Base-by-base conservation (phyloP, 2,888 invertebrate genomes). In the Drosophila sordidapex region DNA sequence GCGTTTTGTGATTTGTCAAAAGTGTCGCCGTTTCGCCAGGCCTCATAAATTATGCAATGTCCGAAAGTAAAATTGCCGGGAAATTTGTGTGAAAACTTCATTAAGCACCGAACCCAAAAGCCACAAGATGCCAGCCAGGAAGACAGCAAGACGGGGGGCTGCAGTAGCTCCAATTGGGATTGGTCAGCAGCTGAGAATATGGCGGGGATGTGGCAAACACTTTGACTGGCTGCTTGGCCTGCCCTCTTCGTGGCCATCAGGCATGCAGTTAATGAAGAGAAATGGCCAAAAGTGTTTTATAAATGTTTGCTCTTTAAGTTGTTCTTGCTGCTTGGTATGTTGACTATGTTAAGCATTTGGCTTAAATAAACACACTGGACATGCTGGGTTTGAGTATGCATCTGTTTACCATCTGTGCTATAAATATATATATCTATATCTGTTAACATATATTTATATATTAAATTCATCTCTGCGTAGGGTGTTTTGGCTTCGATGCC, bases 221-320 rank as follows among this genome's bases (percentile, higher is more conserved):
- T 61, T 60, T 31, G 49, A 27, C 35, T 43, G 29, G 46, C 21
- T 49, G 29, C 46, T 65, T 43, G 56, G 59, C 59, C 72, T 46
- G 49, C 27, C 38, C 52, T 25, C 40, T 13, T 13, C 11, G 8
- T 8, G 29, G 58, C 52, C 40, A 60, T 54, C 53, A 62, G 70
- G 69, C 57, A 66, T 69, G 67, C 70, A 76, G 74, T 71, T 84
- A 86, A 86, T 87, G 87, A 89, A 86, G 85, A 89, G 88, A 87
- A 89, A 86, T 86, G 83, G 75, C 83, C 71, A 62, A 87, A 77
- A 89, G 87, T 87, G 89, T 78, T 84, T 84, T 82, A 79, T 83
- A 83, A 85, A 83, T 83, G 82, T 75, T 72, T 74, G 61, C 74
- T 66, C 59, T 65, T 57, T 52, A 60, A 65, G 62, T 33, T 63